Percentiles rank a stretch among this genome's conserved stretches.
These are phyloP conservation scores for Ancistrus triradiatus DNA, from an alignment of 2,113 vertebrate genomes.

Conservation along the genomic window DNA sequence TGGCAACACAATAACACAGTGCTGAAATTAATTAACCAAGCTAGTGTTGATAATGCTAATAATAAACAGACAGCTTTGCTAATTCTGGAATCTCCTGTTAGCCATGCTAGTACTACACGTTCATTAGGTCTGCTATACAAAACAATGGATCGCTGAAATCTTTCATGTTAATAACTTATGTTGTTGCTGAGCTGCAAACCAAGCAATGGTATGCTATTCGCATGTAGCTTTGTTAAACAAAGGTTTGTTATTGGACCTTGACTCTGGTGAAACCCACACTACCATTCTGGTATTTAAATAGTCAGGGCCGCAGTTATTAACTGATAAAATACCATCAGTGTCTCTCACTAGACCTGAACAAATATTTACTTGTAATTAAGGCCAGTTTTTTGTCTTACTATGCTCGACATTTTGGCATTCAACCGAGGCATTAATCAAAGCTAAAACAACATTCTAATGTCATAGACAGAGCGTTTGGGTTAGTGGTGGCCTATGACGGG, in stretches of 20 bases:
- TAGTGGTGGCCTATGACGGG: not conserved
- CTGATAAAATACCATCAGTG: conserved; percentile 14
- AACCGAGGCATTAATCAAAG: conserved; percentile 21
- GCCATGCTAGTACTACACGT: conserved; percentile 28
- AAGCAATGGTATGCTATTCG: not conserved
- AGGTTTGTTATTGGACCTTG: not conserved
- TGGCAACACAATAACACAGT: conserved; percentile 12
- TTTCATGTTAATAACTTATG: not conserved
- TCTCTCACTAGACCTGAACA: conserved; percentile 18
- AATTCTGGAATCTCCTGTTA: conserved; percentile 27
- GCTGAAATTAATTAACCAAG: conserved; percentile 19
- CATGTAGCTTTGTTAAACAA: not conserved
- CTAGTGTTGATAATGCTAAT: conserved; percentile 13
- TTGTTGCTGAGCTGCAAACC: not conserved
- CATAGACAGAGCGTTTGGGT: conserved; percentile 1
- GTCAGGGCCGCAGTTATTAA: conserved; percentile 15
- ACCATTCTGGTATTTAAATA: conserved; percentile 21
- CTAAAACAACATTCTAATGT: conserved; percentile 16
- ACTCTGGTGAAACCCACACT: not conserved
- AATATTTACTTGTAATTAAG: conserved; percentile 28
- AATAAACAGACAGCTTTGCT: conserved; percentile 3
- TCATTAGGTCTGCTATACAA: conserved; percentile 20
- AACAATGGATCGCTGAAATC: not conserved
- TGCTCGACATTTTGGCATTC: conserved; percentile 15
- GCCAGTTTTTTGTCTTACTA: conserved; percentile 3